Base-by-base conservation (phyloP, 2,797 vertebrate species). In the Helostoma temminkii region DNA sequence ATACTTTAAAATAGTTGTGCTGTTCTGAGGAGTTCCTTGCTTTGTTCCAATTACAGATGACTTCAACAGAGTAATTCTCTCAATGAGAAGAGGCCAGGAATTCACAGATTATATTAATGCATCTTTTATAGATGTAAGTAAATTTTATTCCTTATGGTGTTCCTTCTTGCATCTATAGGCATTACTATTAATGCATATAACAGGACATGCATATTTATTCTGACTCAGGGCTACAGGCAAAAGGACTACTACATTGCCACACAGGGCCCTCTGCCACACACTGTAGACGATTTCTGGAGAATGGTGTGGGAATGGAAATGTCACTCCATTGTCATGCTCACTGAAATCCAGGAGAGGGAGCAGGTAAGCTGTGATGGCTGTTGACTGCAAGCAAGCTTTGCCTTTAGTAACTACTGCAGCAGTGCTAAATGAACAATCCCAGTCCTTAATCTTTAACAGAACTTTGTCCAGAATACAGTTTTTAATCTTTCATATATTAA, bases 241-340 rank as follows among this genome's bases (percentile, higher is more conserved):
- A 99, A 99, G 90, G 97, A 99, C 90, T 97, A 98, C 77, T 99
- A 95, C 93, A 98, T 99, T 1, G 97, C 98, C 74, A 98, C 97
- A 0, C 98, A 99, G 92, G 98, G 97, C 1, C 98, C 98, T 0
- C 90, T 99, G 28, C 72, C 90, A 0, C 96, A 97, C 89, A 99
- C 98, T 0, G 96, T 98, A 53, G 96, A 98, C 79, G 98, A 99
- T 81, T 99, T 99, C 94, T 99, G 98, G 97, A 91, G 97, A 81
- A 99, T 99, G 98, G 95, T 96, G 48, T 99, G 98, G 97, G 98
- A 99, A 78, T 98, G 97, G 96, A 96, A 96, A 77, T 98, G 96
- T 71, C 96, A 97, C 92, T 97, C 98, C 0, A 94, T 99, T 3
- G 98, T 99, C 42, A 98, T 99, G 96, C 96, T 99, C 61, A 99